Base-by-base conservation (phyloP, 1,140 invertebrate species). In the Penaeus vannamei region DNA sequence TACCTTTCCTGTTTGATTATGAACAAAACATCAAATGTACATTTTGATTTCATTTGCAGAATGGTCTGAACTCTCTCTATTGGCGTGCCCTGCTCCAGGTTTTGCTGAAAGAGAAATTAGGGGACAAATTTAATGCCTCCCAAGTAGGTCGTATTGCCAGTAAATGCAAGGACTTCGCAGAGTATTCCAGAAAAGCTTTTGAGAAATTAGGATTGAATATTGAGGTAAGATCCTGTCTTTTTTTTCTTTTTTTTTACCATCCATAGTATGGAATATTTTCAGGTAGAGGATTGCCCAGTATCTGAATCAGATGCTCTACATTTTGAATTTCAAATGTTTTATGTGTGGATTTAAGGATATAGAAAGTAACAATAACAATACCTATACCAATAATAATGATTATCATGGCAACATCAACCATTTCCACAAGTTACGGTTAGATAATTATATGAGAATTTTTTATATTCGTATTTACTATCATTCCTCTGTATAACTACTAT, bases 1-100 rank as follows among this genome's bases (percentile, higher is more conserved):
- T 36, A 36, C 36, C 36, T 53, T 53, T 53, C 1, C 3, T 53
- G 14, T 1, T 14, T 53, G 14, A 53, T 53, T 53, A 53, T 53
- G 14, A 53, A 53, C 8, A 53, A 53, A 53, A 14, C 8, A 64
- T 12, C 59, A 17, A n/a, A 20, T 32, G 42, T 20, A 23, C 32
- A 19, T 42, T 36, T 76, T 61, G 17, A n/a, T 14, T n/a, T 36
- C 26, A 42, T 20, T 64, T 77, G 3, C 87, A 89, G 87, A 53
- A 59, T 29, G 61, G 87, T 2, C 61, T 36, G 14, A 81, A 84
- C 22, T 61, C 82, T 22, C 69, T 89, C 23, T 89, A 79, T 59
- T 89, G 87, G 82, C 87, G 87, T 23, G 82, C 87, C 19, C 69
- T 89, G 60, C 87, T 89, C 29, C 87, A 89, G 32, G 32, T 89